These are phyloP conservation scores for Chondrosia reniformis DNA, from an alignment of 37 sponge, comb jelly and placozoan genomes.

Conservation along the genomic window DNA sequence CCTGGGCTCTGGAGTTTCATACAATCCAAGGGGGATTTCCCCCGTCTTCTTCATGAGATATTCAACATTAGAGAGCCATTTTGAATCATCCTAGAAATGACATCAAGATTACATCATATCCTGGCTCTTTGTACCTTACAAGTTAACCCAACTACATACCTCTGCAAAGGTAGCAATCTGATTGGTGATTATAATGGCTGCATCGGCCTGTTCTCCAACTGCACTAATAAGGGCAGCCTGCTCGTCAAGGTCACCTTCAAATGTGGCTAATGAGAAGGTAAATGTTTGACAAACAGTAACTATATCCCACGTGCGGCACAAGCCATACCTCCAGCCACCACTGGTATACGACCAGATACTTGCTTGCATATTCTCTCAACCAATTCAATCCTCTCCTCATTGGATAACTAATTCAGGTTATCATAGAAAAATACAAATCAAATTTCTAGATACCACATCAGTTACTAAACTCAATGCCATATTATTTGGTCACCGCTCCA, in stretches of 20 bases:
- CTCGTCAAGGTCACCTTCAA: conserved; percentile 73
- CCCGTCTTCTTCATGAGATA: conserved; percentile 77
- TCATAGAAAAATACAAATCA: not conserved
- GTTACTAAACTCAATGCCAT: too few relatives aligned
- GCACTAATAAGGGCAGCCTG: conserved; percentile 76
- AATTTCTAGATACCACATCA: too few relatives aligned
- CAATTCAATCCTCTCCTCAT: conserved; percentile 80
- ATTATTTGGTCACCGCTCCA: too few relatives aligned
- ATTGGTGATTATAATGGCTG: conserved; percentile 82
- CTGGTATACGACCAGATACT: conserved; percentile 77
- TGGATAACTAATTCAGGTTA: conserved; percentile 48
- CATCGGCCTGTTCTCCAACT: conserved; percentile 59
- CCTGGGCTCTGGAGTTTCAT: conserved; percentile 84
- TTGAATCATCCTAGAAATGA: conserved; percentile 63
- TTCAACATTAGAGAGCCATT: conserved; percentile 75
- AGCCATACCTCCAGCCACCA: conserved; percentile 76
- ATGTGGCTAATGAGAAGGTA: conserved; percentile 59
- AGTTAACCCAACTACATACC: conserved; percentile 23
- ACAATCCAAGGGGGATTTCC: conserved; percentile 75
- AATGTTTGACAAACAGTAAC: not conserved
- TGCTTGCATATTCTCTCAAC: conserved; percentile 58
- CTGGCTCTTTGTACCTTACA: not conserved
- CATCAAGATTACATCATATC: not conserved
- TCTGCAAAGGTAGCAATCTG: conserved; percentile 77
- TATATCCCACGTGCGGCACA: not conserved